phyloP scores from a whole-genome alignment of 2,797 vertebrate genomes.

The Peromyscus attwateri region DNA sequence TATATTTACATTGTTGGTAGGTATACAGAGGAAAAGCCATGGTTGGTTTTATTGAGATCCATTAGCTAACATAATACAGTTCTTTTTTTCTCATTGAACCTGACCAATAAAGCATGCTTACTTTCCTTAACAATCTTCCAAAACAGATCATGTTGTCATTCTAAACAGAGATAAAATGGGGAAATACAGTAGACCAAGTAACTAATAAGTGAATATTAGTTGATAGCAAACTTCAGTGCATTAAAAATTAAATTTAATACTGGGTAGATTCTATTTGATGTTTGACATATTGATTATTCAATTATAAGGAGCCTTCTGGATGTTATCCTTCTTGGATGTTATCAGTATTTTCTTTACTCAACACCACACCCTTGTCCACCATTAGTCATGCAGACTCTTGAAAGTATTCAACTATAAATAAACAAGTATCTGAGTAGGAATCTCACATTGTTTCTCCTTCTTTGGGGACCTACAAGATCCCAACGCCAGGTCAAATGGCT shows the following conservation, averaged over 20 bases:
- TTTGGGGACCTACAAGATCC: conserved; percentile 11
- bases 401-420: conserved; percentile 62
- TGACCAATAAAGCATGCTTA: conserved; percentile 47
- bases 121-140: conserved; percentile 48
- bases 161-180: conserved; percentile 48
- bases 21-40: conserved; percentile 32
- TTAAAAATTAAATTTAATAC: conserved; percentile 67
- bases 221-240: conserved; percentile 24
- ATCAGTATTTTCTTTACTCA: conserved; percentile 42
- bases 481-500: not conserved
- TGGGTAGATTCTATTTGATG: not conserved
- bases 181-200: conserved; percentile 16
- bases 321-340: conserved; percentile 31
- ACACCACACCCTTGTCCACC: conserved; percentile 9
- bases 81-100: conserved; percentile 43
- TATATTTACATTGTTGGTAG: conserved; percentile 57
- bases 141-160: not conserved
- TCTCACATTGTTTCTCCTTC: not conserved
- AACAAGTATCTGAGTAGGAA: conserved; percentile 16
- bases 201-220: conserved; percentile 50
- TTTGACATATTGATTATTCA: conserved; percentile 54
- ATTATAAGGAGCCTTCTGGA: conserved; percentile 23
- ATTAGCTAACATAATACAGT: conserved; percentile 24
- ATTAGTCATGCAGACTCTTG: conserved; percentile 45
- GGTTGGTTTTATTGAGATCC: conserved; percentile 14